Conservation (phyloP, 1,140 invertebrate species). For the Drosophila watanabei region DNA sequence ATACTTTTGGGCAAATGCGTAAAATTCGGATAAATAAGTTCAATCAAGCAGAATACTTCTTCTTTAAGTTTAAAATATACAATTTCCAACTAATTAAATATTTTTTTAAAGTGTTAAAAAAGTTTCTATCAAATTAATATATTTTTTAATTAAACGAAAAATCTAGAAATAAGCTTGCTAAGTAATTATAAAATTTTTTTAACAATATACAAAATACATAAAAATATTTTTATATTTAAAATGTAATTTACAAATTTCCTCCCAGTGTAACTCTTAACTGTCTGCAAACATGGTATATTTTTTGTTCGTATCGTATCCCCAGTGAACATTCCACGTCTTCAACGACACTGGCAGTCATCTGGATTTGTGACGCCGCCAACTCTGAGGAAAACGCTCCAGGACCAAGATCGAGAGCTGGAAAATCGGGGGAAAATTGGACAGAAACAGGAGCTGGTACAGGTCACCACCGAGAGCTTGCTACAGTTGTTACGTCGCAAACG, state of each 20-base stretch:
- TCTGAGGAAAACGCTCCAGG: slow-evolving; percentile 49
- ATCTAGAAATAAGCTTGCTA: too few relatives aligned
- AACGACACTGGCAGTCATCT: slow-evolving; percentile 39
- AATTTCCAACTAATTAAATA: neutral
- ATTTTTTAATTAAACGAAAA: too few relatives aligned
- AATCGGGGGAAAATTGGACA: slow-evolving; percentile 21
- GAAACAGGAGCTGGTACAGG: slow-evolving; percentile 12
- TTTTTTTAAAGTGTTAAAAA: neutral
- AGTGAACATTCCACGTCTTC: slow-evolving; percentile 70
- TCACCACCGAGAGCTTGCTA: slow-evolving; percentile 61
- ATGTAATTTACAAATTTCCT: neutral
- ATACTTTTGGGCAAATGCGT: neutral
- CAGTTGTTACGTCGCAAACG: slow-evolving; percentile 60
- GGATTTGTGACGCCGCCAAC: slow-evolving; percentile 45
- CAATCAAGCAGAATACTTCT: neutral
- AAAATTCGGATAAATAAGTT: too few relatives aligned
- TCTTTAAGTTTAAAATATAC: neutral
- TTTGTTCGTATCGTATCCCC: neutral
- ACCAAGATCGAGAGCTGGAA: slow-evolving; percentile 11
- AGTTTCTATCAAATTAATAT: too few relatives aligned
- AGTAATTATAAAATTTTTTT: neutral
- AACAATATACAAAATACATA: neutral
- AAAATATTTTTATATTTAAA: neutral
- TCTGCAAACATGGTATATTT: neutral
- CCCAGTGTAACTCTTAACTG: slow-evolving; percentile 1